Percentiles rank a stretch among this genome's conserved stretches.
Evolutionary conservation across 2,797 vertebrate genomes (phyloP).

Genomic region (Enteromius unitaeniatus): DNA sequence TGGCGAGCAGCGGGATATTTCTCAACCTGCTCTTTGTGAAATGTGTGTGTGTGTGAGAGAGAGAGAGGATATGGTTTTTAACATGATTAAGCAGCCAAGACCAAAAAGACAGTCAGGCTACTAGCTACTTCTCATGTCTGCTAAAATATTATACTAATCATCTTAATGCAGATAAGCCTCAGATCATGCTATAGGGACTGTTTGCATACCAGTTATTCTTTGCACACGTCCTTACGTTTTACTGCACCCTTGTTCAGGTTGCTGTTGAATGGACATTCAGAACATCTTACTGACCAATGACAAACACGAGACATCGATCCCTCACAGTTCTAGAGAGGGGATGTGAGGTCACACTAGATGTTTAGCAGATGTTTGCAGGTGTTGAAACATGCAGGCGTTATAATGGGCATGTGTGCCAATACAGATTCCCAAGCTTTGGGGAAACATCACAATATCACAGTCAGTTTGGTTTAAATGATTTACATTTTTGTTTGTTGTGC

Average conservation of each 20-base stretch:
- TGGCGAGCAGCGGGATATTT: slow-evolving; percentile 63
- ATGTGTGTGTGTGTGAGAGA: slow-evolving; percentile 49
- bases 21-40: slow-evolving; percentile 47
- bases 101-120: slow-evolving; percentile 17
- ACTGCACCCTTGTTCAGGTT: neutral
- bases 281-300: neutral
- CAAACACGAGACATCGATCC: neutral
- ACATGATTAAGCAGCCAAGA: slow-evolving; percentile 33
- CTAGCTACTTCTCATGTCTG: slow-evolving; percentile 67
- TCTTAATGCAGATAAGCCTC: slow-evolving; percentile 68
- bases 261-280: slow-evolving; percentile 13
- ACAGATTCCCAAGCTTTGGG: neutral
- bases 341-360: neutral
- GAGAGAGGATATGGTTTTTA: slow-evolving; percentile 37
- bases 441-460: neutral
- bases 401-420: neutral
- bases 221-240: neutral
- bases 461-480: neutral
- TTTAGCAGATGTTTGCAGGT: slow-evolving; percentile 23
- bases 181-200: slow-evolving; percentile 35
- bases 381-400: neutral
- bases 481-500: neutral
- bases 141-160: slow-evolving; percentile 75
- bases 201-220: slow-evolving; percentile 26
- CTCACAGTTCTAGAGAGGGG: neutral